Base-by-base conservation (phyloP, 1,140 invertebrate species). In the Marisa cornuarietis region DNA sequence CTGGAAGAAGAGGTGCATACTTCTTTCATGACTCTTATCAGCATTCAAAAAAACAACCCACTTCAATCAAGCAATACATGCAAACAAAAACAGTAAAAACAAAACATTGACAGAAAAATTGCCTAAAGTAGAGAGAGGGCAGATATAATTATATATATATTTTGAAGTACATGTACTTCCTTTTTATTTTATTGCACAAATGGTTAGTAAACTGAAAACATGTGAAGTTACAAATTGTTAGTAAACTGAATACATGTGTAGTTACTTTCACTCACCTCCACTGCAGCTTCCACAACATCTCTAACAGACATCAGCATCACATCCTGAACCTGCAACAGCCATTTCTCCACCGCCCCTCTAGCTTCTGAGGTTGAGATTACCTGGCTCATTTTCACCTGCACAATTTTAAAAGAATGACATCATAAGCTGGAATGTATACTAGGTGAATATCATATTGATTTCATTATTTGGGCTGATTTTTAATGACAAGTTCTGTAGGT, bases 321-420 rank as follows among this genome's bases (percentile, higher is more conserved):
- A 79, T 91, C 88, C 78, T 92, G 89, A 22, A 92, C 90, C 81
- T 92, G 90, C 26, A 92, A 84, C 65, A 92, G 87, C 91, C 91
- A 92, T 84, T 91, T 91, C 82, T 92, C 91, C 14, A 92, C 91
- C 18, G 91, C 87, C 8, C 91, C 91, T 81, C 89, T 81, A 0
- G 91, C 90, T 54, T 91, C 91, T 5, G 87, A 87, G 16, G 91
- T 92, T 6, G 90, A 90, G 18, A 92, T 87, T 1, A 76, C 49
- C 49, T 85, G 79, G 63, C 79, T 83, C 66, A 91, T 82, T 71
- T 88, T 81, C 0, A 91, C 87, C 76, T 77, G 63, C 18, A 58
- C 11, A 58, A 8, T 58, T 58, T 11, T 14, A 58, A 58, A 42
- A 42, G 31, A 42, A 42, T 42, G 31, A 42, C 31, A 42, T 6